Evolutionary conservation across 1,140 invertebrate genomes (phyloP).

Genomic region (Caerostris extrusa): DNA sequence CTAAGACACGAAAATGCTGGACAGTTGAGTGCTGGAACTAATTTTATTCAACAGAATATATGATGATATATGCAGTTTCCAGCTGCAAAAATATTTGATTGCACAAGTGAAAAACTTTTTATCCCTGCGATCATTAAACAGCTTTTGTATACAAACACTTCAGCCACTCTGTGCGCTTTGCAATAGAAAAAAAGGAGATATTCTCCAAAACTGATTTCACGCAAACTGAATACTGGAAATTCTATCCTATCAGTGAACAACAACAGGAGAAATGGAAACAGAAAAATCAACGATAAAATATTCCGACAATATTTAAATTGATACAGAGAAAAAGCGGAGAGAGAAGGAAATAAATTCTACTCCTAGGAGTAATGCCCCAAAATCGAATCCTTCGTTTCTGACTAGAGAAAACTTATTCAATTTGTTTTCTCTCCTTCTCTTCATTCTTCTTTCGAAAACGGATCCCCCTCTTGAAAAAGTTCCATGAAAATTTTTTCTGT

Average conservation of each 20-base stretch:
- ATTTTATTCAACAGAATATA: no score
- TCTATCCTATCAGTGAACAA: not conserved
- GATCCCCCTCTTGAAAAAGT: not conserved
- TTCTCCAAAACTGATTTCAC: no score
- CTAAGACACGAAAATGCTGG: no score
- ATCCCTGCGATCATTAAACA: no score
- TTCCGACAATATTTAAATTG: constrained; percentile 35
- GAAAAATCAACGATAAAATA: not conserved
- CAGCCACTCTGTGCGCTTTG: no score
- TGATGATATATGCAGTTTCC: no score
- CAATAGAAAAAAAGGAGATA: no score
- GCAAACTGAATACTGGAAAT: not conserved
- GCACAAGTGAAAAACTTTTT: no score
- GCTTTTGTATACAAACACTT: no score
- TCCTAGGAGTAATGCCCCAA: not conserved
- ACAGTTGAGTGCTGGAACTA: no score
- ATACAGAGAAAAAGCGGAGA: not conserved
- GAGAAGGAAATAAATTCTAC: constrained; percentile 1
- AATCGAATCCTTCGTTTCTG: not conserved
- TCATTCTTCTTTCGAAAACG: no score
- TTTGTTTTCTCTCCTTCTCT: not conserved
- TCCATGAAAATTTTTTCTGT: not conserved
- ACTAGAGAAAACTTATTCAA: not conserved
- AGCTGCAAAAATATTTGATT: no score
- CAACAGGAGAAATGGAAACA: not conserved